Evolutionary conservation across 2,113 vertebrate genomes (phyloP).

Genomic region (Stercorarius parasiticus): DNA sequence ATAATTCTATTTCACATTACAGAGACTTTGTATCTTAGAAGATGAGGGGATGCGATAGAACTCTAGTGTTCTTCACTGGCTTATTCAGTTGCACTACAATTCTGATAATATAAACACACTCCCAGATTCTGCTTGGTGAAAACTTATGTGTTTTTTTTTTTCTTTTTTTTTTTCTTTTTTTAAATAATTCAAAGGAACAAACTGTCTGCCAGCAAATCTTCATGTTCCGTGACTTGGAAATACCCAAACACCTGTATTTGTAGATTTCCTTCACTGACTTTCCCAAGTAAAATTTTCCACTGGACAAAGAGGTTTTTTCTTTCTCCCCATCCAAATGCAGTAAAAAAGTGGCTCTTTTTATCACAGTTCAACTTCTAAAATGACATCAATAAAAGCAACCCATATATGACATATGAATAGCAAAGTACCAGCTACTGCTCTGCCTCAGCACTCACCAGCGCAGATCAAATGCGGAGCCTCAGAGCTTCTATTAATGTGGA

Average conservation of each 20-base stretch:
- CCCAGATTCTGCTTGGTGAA: not conserved
- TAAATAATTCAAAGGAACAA: not conserved
- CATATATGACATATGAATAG: not conserved
- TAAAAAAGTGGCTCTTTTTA: not conserved
- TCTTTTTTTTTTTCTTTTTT: too few species aligned
- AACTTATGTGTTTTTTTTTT: not conserved
- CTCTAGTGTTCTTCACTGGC: not conserved
- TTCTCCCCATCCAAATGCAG: not conserved
- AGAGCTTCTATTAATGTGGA: not conserved
- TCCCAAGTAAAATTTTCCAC: not conserved
- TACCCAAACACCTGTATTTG: not conserved
- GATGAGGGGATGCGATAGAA: not conserved
- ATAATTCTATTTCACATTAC: not conserved
- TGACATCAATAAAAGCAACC: not conserved
- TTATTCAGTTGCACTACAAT: not conserved
- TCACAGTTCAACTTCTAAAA: not conserved
- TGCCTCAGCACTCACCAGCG: not conserved
- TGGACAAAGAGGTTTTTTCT: not conserved
- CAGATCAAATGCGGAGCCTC: not conserved
- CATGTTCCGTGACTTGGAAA: not conserved
- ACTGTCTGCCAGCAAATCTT: constrained; percentile 8
- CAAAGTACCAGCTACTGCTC: not conserved
- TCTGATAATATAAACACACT: not conserved
- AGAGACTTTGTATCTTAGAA: not conserved
- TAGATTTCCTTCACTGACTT: not conserved